Base-by-base conservation (phyloP, 1,140 invertebrate species). In the Conus betulinus region DNA sequence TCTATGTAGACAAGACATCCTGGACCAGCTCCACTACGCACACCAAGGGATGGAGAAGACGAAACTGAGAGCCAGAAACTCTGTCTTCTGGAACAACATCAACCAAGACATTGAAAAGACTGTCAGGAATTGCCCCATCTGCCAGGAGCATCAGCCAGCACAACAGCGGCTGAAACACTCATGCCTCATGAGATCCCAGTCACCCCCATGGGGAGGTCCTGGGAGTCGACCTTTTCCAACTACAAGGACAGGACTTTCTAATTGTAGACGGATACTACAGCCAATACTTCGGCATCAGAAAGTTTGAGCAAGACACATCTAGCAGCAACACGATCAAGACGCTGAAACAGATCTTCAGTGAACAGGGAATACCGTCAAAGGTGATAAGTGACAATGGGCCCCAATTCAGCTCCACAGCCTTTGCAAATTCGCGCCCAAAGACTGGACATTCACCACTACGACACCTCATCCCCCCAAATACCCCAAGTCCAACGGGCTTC, bases 51-150 rank as follows among this genome's bases (percentile, higher is more conserved):
- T 74, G 17, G 94, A 94, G 74, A 95, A 95, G 90, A 94, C 91
- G 84, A 93, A 93, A 89, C 84, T 87, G 57, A 88, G 91, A 86
- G 94, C 95, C 51, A 92, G 93, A 89, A 90, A 95, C 85, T 83
- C 91, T 53, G 90, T 96, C 71, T 96, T 96, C 90, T 96, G 95
- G 95, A 94, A 94, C 55, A 91, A 91, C 25, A 95, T 96, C 88
- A 91, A 91, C 60, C 93, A 93, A 83, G 93, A 96, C 81, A 95
- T 96, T 63, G 93, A 94, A 93, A 90, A 94, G 81, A 90, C 94
- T 39, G 89, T 96, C 67, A 88, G 89, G 74, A 92, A 91, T 85
- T 96, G 95, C 93, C 57, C 91, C 85, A 91, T 90, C 52, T 96
- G 95, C 91, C 27, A 89, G 81, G 71, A 74, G n/a, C 71, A 74